Base-by-base conservation (phyloP, 2,113 vertebrate species). In the Psettodes erumei region DNA sequence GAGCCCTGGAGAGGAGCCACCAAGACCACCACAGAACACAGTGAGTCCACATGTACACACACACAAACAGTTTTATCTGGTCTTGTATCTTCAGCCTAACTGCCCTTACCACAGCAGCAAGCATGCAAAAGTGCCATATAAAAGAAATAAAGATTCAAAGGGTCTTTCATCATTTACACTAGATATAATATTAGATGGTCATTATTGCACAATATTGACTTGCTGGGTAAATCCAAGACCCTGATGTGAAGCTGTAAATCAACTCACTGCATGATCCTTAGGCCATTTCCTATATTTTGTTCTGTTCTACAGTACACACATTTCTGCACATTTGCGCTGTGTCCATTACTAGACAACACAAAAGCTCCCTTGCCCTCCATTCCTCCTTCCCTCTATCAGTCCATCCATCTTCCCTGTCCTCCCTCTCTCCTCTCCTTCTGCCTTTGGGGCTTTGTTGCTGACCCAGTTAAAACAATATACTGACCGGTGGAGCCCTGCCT, bases 1-100 rank as follows among this genome's bases (percentile, higher is more conserved):
- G 88, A 94, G 79, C 11, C 95, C 94, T 10, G 94, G 90, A 0
- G 97, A 99, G 77, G 98, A 99, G 58, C 83, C 94, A 2, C 78
- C 92, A 0, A 95, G 95, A 91, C 93, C 93, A 4, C 86, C 94
- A 0, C 96, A 97, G 81, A 96, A 94, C 79, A 79, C 93, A 0
- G 80, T 96, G 81, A 94, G 93, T 81, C 37, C 19, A 60, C 30
- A 33, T n/a, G n/a, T n/a, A n/a, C n/a, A n/a, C 8, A 47, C 40
- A 8, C 27, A 21, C 6, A 23, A 54, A 1, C 50, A 42, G 0
- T 38, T 76, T 35, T 16, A 58, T 21, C 18, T 54, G 0, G 2
- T 53, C 59, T 48, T 18, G 3, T 43, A 16, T 51, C 37, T 58
- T 32, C 3, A 21, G 35, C 28, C 63, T 9, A 56, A 45, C 7